phyloP scores from a whole-genome alignment of 2,113 vertebrate species.

The Oreotrochilus melanogaster region DNA sequence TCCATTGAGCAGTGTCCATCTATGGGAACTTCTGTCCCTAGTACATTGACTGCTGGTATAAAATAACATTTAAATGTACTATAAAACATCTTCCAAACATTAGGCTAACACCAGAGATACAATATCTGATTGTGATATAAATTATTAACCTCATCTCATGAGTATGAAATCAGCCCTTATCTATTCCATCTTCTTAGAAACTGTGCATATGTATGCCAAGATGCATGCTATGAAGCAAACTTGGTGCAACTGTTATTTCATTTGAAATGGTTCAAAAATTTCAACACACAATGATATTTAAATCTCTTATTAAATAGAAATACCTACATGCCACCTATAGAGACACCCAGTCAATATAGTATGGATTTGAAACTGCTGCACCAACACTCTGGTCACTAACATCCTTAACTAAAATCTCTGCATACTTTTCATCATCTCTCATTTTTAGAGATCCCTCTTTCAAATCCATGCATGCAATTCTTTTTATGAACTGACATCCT shows the following conservation, averaged over 20 bases:
- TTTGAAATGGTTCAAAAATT: background rate
- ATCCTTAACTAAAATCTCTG: slow-evolving; percentile 11
- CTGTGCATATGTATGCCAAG: background rate
- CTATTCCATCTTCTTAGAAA: background rate
- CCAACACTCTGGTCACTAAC: background rate
- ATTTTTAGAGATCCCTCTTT: slow-evolving; percentile 32
- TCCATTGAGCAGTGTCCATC: background rate
- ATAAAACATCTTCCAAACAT: background rate
- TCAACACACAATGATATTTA: background rate
- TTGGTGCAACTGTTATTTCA: background rate
- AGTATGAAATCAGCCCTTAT: background rate
- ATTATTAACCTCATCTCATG: background rate
- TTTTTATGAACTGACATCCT: background rate
- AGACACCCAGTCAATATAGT: background rate
- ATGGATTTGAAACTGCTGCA: background rate
- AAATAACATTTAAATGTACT: background rate
- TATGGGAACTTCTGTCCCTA: background rate
- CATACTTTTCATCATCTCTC: background rate
- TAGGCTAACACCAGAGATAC: background rate
- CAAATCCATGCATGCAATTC: background rate
- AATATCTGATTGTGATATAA: background rate
- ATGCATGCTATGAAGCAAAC: background rate
- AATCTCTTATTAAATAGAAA: background rate
- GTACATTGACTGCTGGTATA: background rate
- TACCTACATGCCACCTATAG: background rate